Base-by-base conservation (phyloP, 1,140 invertebrate species). In the Pteromalus puparum region DNA sequence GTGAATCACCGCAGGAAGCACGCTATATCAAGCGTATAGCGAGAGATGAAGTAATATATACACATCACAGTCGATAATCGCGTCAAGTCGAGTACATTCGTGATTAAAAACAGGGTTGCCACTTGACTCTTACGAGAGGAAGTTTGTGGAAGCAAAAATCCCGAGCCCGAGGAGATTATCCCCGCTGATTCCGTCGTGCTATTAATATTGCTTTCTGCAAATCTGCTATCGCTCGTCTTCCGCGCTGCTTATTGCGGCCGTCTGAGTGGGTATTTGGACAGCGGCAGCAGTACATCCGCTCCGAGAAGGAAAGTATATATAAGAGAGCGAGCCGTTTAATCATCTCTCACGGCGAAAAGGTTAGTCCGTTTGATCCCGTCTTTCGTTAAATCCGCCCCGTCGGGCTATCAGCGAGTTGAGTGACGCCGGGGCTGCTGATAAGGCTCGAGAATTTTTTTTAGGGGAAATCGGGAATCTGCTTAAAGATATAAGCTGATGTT, bases 201-300 rank as follows among this genome's bases (percentile, higher is more conserved):
- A 90, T 90, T 89, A 89, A 89, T 90, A 89, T 89, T 88, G 86
- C 88, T 90, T 89, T 89, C 86, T 83, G 76, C 83, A 85, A 87
- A 89, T 89, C 84, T 85, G 38, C 65, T 21, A 78, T 76, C 46
- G 46, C 70, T 26, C 48, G 21, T 53, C 46, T 67, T 24, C 1
- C 21, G n/a, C 18, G 46, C 73, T 78, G 34, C 13, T 24, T n/a
- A n/a, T n/a, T 7, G 15, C 15, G 15, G 34, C 42, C 28, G 24
- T 26, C 13, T 2, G 26, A 70, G 78, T 72, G 42, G 34, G 42
- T 42, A 48, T 75, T 53, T 68, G 9, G 48, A 18, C 24, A 21
- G 53, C 4, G 30, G 30, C 30, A 34, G 30, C 30, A 34, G 30
- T 34, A 15, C n/a, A 38, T 34, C 24, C 38, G 42, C 21, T 48